These are phyloP conservation scores for Semotilus atromaculatus DNA, from an alignment of 2,797 vertebrate species.

Conservation along the genomic window DNA sequence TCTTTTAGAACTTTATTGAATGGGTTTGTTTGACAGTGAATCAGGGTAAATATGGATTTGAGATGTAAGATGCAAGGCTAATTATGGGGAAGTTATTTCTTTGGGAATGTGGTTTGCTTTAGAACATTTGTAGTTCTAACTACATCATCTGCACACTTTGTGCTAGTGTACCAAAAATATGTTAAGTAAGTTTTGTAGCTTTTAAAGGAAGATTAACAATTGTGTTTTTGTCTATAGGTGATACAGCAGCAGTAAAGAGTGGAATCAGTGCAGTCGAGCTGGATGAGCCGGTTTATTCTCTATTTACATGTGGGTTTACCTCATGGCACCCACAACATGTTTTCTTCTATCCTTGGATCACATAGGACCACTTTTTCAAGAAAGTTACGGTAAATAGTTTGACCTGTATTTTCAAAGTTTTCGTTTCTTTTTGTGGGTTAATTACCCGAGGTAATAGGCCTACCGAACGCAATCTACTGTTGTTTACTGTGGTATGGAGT, in stretches of 20 bases:
- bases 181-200: background rate
- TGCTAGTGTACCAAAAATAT: background rate
- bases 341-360: background rate
- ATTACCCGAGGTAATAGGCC: background rate
- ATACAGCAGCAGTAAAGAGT: conserved; percentile 6
- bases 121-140: background rate
- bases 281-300: conserved; percentile 17
- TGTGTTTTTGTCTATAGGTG: conserved; percentile 25
- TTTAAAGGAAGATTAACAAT: background rate
- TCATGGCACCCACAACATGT: conserved; percentile 25
- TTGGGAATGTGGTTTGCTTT: background rate
- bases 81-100: conserved; percentile 7
- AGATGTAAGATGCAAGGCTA: background rate
- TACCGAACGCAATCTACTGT: background rate
- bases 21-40: background rate
- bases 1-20: background rate
- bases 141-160: background rate
- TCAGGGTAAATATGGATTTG: background rate
- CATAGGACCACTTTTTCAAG: background rate
- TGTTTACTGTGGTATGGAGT: background rate
- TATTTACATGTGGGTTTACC: background rate
- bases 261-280: background rate
- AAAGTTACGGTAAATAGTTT: conserved; percentile 25
- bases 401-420: background rate
- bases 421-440: background rate